Conservation (phyloP, 2,888 invertebrate species). For the Axea sp. region DNA sequence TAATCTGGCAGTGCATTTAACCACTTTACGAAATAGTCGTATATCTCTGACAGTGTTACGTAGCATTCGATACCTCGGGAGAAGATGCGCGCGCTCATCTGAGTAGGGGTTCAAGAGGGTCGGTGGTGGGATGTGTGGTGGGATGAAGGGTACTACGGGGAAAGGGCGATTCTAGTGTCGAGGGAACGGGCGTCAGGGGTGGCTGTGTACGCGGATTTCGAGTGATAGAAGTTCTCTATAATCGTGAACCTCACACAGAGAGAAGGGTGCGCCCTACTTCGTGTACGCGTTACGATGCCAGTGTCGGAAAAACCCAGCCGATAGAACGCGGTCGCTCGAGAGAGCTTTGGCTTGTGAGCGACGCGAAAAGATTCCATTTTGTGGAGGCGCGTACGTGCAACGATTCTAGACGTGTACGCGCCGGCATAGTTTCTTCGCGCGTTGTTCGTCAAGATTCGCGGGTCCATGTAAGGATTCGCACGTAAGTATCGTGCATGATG, state of each 20-base stretch:
- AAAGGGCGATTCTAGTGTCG: constrained; percentile 55
- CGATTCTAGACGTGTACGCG: constrained; percentile 9
- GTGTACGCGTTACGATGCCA: constrained; percentile 61
- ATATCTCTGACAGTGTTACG: constrained; percentile 74
- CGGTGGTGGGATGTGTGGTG: constrained; percentile 54
- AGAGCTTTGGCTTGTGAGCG: constrained; percentile 1
- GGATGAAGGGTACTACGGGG: constrained; percentile 48
- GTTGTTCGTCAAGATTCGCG: constrained; percentile 3
- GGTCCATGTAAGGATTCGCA: constrained; percentile 29
- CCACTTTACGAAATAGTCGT: constrained; percentile 77
- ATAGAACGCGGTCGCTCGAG: constrained; percentile 15
- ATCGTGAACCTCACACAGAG: constrained; percentile 64
- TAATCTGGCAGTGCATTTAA: constrained; percentile 78
- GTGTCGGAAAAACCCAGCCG: background rate
- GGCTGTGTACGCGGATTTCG: constrained; percentile 67
- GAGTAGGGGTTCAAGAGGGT: constrained; percentile 61
- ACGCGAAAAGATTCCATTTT: constrained; percentile 43
- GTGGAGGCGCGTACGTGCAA: constrained; percentile 24
- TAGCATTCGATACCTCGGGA: constrained; percentile 77
- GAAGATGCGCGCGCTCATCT: constrained; percentile 65
- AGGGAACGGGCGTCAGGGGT: constrained; percentile 62
- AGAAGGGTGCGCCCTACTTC: constrained; percentile 47
- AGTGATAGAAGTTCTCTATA: constrained; percentile 64
- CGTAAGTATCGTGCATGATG: constrained; percentile 20
- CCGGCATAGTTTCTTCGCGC: constrained; percentile 4